These are phyloP conservation scores for Watsonalla cultraria DNA, from an alignment of 2,888 invertebrate species.

Conservation along the genomic window DNA sequence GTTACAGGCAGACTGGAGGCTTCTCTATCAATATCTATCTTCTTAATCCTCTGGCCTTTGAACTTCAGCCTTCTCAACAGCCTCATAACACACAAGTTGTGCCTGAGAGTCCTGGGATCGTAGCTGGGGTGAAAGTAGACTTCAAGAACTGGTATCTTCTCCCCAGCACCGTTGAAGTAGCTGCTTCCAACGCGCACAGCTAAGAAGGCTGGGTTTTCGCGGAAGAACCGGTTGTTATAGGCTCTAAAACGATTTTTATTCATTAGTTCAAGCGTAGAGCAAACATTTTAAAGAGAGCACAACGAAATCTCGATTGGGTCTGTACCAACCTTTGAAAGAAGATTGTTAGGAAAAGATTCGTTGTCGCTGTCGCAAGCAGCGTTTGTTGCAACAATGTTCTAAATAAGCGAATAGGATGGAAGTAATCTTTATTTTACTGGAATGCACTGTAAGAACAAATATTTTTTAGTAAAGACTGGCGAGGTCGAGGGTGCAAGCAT, in stretches of 20 bases:
- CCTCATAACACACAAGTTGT: conserved; percentile 55
- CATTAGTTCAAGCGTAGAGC: neutral
- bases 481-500: too few relatives aligned
- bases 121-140: conserved; percentile 60
- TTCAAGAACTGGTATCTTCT: conserved; percentile 44
- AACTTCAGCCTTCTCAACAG: conserved; percentile 35
- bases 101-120: conserved; percentile 41
- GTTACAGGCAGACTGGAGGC: conserved; percentile 27
- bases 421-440: too few relatives aligned
- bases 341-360: too few relatives aligned
- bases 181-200: conserved; percentile 55
- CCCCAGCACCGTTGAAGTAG: conserved; percentile 48
- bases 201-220: conserved; percentile 61
- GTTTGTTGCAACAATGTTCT: too few relatives aligned
- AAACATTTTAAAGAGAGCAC: too few relatives aligned
- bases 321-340: too few relatives aligned
- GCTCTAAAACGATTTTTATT: conserved; percentile 33
- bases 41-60: conserved; percentile 33
- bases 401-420: too few relatives aligned
- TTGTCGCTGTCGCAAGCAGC: too few relatives aligned
- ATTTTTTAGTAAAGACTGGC: too few relatives aligned
- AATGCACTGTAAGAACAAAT: too few relatives aligned
- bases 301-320: too few relatives aligned
- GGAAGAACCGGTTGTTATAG: conserved; percentile 61
- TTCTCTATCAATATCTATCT: conserved; percentile 45